Conservation (phyloP, 1,140 invertebrate species). For the Tetraneura akinire region DNA sequence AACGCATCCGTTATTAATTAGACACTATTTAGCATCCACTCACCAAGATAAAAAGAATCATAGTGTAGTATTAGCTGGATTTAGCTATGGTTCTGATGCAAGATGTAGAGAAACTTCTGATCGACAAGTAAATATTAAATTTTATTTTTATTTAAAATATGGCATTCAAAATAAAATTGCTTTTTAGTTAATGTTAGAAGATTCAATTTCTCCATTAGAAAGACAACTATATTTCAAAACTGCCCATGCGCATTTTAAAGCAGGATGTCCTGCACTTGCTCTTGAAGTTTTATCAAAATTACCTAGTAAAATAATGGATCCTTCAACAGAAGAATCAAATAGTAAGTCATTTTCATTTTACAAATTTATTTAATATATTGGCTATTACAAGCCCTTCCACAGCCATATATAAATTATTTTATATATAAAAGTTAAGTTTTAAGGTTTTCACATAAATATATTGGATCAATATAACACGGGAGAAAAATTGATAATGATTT, state of each 20-base stretch:
- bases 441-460: too few species aligned
- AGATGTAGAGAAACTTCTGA: conserved; percentile 62
- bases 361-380: background rate
- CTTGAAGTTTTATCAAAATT: conserved; percentile 96
- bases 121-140: conserved; percentile 60
- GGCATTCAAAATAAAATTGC: background rate
- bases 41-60: conserved; percentile 69
- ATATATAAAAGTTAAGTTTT: too few species aligned
- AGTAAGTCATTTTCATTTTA: conserved; percentile 41
- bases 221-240: conserved; percentile 96
- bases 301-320: conserved; percentile 77
- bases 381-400: too few species aligned
- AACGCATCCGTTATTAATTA: conserved; percentile 90
- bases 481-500: too few species aligned
- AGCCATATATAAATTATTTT: too few species aligned
- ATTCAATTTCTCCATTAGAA: conserved; percentile 87
- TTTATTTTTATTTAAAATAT: background rate
- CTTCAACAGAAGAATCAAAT: conserved; percentile 59
- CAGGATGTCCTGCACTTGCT: conserved; percentile 94
- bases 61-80: conserved; percentile 68
- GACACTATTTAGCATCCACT: conserved; percentile 73
- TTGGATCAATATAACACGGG: too few species aligned
- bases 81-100: conserved; percentile 66
- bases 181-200: conserved; percentile 67
- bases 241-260: conserved; percentile 95